Evolutionary conservation across 2,113 vertebrate species (phyloP), one percentile per base, ranked within the genome.

Genomic region (Thymallus thymallus): DNA sequence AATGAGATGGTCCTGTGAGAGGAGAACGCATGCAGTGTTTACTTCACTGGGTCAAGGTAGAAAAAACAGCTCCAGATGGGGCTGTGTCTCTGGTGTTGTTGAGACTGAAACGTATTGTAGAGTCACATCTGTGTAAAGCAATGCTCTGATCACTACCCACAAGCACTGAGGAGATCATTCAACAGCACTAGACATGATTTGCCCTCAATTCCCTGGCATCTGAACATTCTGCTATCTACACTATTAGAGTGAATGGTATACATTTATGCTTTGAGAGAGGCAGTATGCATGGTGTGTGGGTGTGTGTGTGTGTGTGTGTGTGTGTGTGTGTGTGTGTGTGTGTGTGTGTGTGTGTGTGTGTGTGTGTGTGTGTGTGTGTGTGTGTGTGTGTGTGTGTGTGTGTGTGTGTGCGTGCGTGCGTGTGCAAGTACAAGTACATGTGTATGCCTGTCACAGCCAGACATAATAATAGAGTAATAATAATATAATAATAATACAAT

Each of bases 11-110:
- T 76, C 35, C 2, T 0, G 41, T 69, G 29, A 69, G 60, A 74
- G 69, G 60, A 72, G 9, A 41, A 41, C 26, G 61, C 71, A 46
- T n/a, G 45, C 6, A 35, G 63, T 73, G 71, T 81, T 77, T 82
- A 74, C 60, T 65, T 69, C 60, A 71, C 55, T 0, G n/a, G 51
- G 24, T 30, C 64, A 71, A 35, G 60, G 24, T 14, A 45, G 55
- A 35, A 29, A 60, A 69, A 45, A 3, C 55, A 32, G 16, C 73
- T 66, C 70, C 83, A 81, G 62, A 73, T 75, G 68, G 24, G 13
- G 51, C 51, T 13, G n/a, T 20, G 5, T 81, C 68, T 80, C 46
- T 61, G 13, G 69, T 84, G 82, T 83, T 84, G 75, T 72, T 2
- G 5, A 72, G 72, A 68, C 48, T 68, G 12, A 61, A 45, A 29